Percentiles rank a stretch among this genome's conserved stretches.
Evolutionary conservation across 1,140 invertebrate species (phyloP).

Genomic region (Armadillidium nasatum): DNA sequence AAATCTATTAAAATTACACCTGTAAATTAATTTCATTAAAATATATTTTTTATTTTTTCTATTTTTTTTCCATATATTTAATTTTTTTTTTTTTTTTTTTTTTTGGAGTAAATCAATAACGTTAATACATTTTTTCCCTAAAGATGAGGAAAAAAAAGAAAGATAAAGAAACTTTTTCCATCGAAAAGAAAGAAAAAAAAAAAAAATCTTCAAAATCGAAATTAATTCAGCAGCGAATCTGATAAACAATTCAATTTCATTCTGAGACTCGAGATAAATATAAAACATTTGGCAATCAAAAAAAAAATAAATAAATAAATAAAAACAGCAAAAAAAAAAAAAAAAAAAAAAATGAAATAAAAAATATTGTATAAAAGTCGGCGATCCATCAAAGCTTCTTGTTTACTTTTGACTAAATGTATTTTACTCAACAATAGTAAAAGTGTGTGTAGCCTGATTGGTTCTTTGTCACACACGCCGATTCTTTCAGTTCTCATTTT

Average conservation of each 20-base stretch:
- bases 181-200: no score
- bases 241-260: conserved; percentile 4
- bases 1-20: neutral
- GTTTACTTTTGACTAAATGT: conserved; percentile 44
- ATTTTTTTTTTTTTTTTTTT: no score
- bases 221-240: neutral
- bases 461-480: conserved; percentile 40
- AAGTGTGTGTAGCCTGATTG: conserved; percentile 42
- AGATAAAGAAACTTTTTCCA: no score
- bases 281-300: conserved; percentile 7
- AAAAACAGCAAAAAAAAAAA: no score
- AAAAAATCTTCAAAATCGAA: no score
- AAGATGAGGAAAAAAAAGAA: neutral
- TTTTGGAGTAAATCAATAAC: neutral
- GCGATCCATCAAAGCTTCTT: conserved; percentile 36
- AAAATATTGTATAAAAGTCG: conserved; percentile 33
- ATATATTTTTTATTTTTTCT: neutral
- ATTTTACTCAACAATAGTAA: conserved; percentile 43
- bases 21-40: neutral
- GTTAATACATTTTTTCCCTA: no score
- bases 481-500: conserved; percentile 45
- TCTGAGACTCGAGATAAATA: neutral
- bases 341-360: no score
- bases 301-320: no score
- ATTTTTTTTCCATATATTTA: no score